These are phyloP conservation scores for Scaptomyza pallida DNA, from an alignment of 1,140 invertebrate genomes.

Conservation along the genomic window DNA sequence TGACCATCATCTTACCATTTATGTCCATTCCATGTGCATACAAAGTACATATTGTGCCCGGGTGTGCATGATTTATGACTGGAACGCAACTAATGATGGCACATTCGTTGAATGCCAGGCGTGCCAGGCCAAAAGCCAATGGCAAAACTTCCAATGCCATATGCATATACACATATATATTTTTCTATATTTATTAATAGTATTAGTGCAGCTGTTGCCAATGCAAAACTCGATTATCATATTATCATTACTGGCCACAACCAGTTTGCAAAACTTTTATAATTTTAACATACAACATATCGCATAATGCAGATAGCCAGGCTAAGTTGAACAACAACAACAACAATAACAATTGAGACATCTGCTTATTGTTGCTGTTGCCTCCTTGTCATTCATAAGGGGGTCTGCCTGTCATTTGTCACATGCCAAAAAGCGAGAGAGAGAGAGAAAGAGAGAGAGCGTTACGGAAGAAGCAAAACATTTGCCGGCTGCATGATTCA, in stretches of 20 bases:
- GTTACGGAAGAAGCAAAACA: slow-evolving; percentile 38
- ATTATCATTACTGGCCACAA: slow-evolving; percentile 11
- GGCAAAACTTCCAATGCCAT: slow-evolving; percentile 20
- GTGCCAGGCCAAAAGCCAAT: slow-evolving; percentile 21
- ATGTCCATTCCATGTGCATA: background rate
- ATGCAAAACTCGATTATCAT: slow-evolving; percentile 26
- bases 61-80: slow-evolving; percentile 71
- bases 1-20: background rate
- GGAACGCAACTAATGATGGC: slow-evolving; percentile 72
- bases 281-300: slow-evolving; percentile 27
- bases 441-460: slow-evolving; percentile 27
- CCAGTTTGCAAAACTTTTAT: slow-evolving; percentile 23
- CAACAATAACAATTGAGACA: slow-evolving; percentile 44
- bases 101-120: slow-evolving; percentile 56
- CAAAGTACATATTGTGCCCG: slow-evolving; percentile 12
- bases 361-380: slow-evolving; percentile 19
- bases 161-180: slow-evolving; percentile 2
- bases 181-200: slow-evolving; percentile 6
- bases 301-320: slow-evolving; percentile 10
- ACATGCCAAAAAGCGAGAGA: slow-evolving; percentile 36
- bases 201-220: slow-evolving; percentile 22
- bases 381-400: background rate
- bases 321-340: slow-evolving; percentile 21
- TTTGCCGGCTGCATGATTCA: slow-evolving; percentile 58
- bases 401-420: slow-evolving; percentile 37